Percentiles rank a stretch among this genome's conserved stretches.
Conservation (phyloP, 2,113 vertebrate species). For the Axis porcinus region DNA sequence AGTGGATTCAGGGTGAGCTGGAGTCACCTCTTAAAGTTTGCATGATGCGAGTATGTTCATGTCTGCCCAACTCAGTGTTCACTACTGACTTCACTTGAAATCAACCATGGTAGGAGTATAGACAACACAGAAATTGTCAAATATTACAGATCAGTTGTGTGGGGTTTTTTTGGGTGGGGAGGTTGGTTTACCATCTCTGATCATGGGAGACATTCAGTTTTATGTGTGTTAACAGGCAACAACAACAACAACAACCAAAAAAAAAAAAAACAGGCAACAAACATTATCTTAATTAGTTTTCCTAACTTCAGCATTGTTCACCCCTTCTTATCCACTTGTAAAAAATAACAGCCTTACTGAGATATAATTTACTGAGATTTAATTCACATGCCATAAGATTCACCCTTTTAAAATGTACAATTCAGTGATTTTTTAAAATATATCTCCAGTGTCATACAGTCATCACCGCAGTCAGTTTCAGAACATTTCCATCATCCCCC, state of each 20-base stretch:
- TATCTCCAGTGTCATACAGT: background rate
- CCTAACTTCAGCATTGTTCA: background rate
- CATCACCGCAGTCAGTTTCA: background rate
- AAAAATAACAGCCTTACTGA: background rate
- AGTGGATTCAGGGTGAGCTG: background rate
- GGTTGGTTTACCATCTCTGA: background rate
- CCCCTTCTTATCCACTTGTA: background rate
- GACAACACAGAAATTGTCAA: background rate
- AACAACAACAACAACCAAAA: background rate
- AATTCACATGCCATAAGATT: background rate
- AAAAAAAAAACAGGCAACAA: background rate
- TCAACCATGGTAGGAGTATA: background rate
- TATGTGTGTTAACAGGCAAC: background rate
- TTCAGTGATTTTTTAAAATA: background rate
- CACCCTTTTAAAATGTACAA: background rate
- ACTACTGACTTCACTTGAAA: background rate
- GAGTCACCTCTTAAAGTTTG: background rate
- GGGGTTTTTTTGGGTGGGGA: background rate
- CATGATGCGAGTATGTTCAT: background rate
- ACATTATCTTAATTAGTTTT: background rate
- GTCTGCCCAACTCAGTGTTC: background rate
- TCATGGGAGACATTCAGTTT: background rate
- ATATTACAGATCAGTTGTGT: background rate
- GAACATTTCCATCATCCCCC: background rate
- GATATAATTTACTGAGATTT: constrained; percentile 7